These are phyloP conservation scores for Rattus rattus DNA, from an alignment of 2,113 vertebrate genomes.

Conservation along the genomic window DNA sequence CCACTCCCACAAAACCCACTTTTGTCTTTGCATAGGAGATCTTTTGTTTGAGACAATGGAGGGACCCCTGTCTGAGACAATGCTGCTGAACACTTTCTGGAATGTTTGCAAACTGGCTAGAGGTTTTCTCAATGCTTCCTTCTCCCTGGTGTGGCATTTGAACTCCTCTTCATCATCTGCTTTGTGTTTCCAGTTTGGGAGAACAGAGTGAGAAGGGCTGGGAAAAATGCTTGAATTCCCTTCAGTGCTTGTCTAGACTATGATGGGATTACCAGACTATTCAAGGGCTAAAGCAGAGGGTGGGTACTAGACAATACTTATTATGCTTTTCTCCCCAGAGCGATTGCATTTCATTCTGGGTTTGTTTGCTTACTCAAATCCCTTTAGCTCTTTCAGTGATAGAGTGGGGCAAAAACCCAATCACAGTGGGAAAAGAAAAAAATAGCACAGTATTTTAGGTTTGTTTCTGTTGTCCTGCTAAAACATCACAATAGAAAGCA, in stretches of 20 bases:
- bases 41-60: slow-evolving; percentile 73
- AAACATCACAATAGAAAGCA: neutral
- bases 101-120: slow-evolving; percentile 56
- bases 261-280: slow-evolving; percentile 1
- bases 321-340: neutral
- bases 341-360: neutral
- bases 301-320: neutral
- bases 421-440: slow-evolving; percentile 1
- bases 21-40: slow-evolving; percentile 44
- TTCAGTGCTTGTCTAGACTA: slow-evolving; percentile 65
- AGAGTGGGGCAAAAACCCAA: neutral
- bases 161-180: slow-evolving; percentile 74
- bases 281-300: slow-evolving; percentile 8
- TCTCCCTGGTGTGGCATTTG: slow-evolving; percentile 70
- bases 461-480: neutral
- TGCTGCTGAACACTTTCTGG: slow-evolving; percentile 46
- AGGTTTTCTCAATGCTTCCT: slow-evolving; percentile 68
- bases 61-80: slow-evolving; percentile 54
- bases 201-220: slow-evolving; percentile 47
- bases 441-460: neutral
- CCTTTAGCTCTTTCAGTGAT: neutral
- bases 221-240: slow-evolving; percentile 53
- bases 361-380: slow-evolving; percentile 4
- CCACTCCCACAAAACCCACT: neutral
- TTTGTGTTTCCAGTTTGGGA: slow-evolving; percentile 76